A percentile compares a stretch with the other conserved stretches of the same genome.
Conservation (phyloP, 1,140 invertebrate genomes). For the Myzus persicae region DNA sequence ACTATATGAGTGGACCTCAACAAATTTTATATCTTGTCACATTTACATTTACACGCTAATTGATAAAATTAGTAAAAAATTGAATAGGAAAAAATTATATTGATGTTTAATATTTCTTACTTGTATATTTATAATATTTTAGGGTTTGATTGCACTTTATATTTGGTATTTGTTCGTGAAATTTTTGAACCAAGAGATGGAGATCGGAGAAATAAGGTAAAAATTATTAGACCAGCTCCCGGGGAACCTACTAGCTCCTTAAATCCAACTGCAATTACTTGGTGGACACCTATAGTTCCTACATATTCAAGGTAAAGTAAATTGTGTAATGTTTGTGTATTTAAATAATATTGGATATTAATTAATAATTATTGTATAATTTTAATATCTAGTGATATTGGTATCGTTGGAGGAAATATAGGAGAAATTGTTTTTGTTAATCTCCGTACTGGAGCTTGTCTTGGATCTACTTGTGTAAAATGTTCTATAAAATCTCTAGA, state of each 20-base stretch:
- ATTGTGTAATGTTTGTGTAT: not conserved
- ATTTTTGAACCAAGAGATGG: constrained; percentile 54
- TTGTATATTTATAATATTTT: not conserved
- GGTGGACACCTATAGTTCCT: constrained; percentile 51
- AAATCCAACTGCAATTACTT: constrained; percentile 44
- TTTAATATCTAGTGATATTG: constrained; percentile 42
- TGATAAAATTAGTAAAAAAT: not conserved
- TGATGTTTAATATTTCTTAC: not conserved
- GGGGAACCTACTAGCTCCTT: constrained; percentile 46
- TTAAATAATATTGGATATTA: not conserved
- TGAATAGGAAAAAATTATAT: too few species aligned
- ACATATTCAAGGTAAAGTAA: constrained; percentile 48
- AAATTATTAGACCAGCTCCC: constrained; percentile 53
- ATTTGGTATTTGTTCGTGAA: constrained; percentile 56
- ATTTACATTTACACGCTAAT: not conserved
- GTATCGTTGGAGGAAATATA: constrained; percentile 58
- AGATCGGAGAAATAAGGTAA: constrained; percentile 46
- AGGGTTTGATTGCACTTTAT: constrained; percentile 53
- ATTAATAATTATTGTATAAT: constrained; percentile 9
- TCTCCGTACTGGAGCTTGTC: constrained; percentile 53
- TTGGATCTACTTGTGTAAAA: constrained; percentile 59
- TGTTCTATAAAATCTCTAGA: constrained; percentile 57
- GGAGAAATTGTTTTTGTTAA: constrained; percentile 59
- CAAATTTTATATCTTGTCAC: not conserved
- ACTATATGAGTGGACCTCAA: not conserved